Conservation (phyloP, 2,113 vertebrate species). For the Casuarius casuarius region DNA sequence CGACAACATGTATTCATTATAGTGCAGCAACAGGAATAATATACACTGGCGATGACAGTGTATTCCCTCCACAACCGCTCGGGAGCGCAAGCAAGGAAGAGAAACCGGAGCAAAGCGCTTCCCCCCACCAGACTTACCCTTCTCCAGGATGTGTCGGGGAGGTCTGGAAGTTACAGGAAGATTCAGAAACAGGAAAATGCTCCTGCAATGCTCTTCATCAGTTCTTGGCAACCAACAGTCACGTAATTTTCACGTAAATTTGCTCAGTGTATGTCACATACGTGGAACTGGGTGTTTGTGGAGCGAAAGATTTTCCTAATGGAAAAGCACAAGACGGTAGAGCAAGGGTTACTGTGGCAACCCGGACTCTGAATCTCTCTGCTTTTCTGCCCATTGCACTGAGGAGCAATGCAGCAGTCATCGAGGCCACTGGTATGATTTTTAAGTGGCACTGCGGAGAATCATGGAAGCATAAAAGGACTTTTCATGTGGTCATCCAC, state of each 20-base stretch:
- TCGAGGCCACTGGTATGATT: not conserved
- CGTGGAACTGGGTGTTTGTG: not conserved
- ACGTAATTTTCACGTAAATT: not conserved
- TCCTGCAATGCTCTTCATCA: not conserved
- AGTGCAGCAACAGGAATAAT: not conserved
- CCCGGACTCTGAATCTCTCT: not conserved
- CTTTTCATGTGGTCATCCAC: not conserved
- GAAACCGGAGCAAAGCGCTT: not conserved
- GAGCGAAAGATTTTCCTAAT: not conserved
- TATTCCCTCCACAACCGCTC: not conserved
- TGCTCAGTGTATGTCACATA: not conserved
- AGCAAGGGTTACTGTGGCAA: constrained; percentile 28
- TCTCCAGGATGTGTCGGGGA: not conserved
- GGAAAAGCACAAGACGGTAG: not conserved
- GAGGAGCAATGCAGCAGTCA: not conserved
- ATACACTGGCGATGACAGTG: not conserved
- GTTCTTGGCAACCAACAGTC: not conserved
- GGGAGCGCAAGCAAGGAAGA: not conserved
- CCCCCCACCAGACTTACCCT: not conserved
- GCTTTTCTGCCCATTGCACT: not conserved
- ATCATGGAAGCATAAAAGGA: rapidly evolving
- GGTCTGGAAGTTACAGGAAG: not conserved
- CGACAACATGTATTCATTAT: not conserved
- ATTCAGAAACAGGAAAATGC: not conserved
- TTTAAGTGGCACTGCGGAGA: not conserved